phyloP scores from a whole-genome alignment of 2,888 invertebrate species.

The Cactoblastis cactorum region DNA sequence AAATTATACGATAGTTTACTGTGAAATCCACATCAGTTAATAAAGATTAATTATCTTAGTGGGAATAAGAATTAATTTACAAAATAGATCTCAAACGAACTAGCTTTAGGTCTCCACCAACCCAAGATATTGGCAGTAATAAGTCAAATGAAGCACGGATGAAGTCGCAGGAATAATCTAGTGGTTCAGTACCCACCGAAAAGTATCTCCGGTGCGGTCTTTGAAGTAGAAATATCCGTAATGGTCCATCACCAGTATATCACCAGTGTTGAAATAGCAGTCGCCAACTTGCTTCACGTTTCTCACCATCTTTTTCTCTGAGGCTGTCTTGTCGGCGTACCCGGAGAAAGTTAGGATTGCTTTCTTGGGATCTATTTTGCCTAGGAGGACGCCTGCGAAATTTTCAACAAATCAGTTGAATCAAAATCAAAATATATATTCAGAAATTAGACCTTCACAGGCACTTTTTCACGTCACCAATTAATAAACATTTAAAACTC shows the following conservation, averaged over 20 bases:
- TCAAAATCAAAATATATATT: too few species aligned
- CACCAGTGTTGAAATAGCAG: conserved; percentile 93
- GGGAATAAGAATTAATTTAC: too few species aligned
- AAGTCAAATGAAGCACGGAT: too few species aligned
- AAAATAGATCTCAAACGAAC: too few species aligned
- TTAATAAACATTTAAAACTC: too few species aligned
- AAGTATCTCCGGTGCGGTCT: conserved; percentile 92
- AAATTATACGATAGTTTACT: too few species aligned
- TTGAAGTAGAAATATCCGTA: conserved; percentile 95
- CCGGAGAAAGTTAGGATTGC: conserved; percentile 70
- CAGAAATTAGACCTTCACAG: too few species aligned
- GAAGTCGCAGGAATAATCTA: conserved; percentile 5
- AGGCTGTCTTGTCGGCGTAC: conserved; percentile 82
- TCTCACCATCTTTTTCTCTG: conserved; percentile 89
- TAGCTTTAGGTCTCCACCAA: too few species aligned
- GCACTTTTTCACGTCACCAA: too few species aligned
- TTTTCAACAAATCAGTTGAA: not conserved
- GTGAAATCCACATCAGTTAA: too few species aligned
- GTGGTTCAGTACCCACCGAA: conserved; percentile 71
- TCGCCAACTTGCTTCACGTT: conserved; percentile 92
- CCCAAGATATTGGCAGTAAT: too few species aligned
- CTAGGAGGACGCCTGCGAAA: conserved; percentile 83
- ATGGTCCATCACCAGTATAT: conserved; percentile 94
- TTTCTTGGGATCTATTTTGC: conserved; percentile 79
- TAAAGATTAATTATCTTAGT: too few species aligned